Evolutionary conservation across 2,888 invertebrate genomes (phyloP), one percentile per base, ranked within the genome.

Genomic region (Cryptus armator): DNA sequence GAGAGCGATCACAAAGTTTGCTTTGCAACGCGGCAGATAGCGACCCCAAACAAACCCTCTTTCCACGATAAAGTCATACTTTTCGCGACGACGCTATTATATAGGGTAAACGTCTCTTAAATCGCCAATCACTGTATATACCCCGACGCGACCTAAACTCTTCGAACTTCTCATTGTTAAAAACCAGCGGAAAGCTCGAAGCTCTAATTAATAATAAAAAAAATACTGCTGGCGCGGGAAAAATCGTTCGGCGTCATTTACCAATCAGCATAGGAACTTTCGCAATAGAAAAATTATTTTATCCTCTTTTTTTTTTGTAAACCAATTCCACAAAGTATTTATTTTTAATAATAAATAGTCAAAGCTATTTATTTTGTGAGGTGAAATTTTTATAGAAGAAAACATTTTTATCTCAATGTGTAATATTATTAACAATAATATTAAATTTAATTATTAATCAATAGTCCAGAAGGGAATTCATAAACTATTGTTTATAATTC

Each of bases 21-120:
- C 48, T 48, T 48, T 48, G 48, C 48, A 48, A 48, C 48, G 48
- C 48, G 9, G 48, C 14, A 48, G 48, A 48, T 48, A 48, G 48
- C 48, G 12, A n/a, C n/a, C 48, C 48, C 48, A n/a, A 48, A 48
- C 48, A 48, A 48, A 48, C 48, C 48, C 48, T n/a, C 48, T 12
- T n/a, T 48, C 48, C 48, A 48, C 12, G 48, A 48, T 48, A 48
- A n/a, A 48, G 48, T 48, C 48, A 48, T 48, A 48, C 48, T 48
- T 48, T 48, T 48, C 48, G 48, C 48, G 12, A 48, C n/a, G 48
- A 4, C 48, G 14, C n/a, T 12, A 12, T 48, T 48, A 48, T 48
- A 48, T 48, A 48, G 48, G 14, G 48, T 48, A 48, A 48, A 48
- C 48, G 48, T n/a, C 48, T 48, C 48, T 7, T 48, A 48, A 48